Evolutionary conservation across 1,140 invertebrate species (phyloP).

Genomic region (Agrypnia vestita): DNA sequence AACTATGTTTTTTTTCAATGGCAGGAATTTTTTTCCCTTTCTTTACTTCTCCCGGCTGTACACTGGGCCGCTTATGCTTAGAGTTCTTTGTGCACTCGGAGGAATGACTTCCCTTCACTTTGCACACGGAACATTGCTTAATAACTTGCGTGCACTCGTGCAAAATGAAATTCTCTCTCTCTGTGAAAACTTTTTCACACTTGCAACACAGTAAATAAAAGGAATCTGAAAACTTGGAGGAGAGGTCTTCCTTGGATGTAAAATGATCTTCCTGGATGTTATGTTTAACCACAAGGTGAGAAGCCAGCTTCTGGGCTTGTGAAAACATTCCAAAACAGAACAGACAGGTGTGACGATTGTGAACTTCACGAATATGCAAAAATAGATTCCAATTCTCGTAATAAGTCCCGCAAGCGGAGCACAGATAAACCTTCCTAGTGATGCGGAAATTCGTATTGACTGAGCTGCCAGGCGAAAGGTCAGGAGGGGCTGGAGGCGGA

Average conservation of each 20-base stretch:
- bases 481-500: conserved; percentile 61
- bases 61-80: conserved; percentile 45
- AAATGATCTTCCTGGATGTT: conserved; percentile 80
- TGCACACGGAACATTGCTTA: conserved; percentile 61
- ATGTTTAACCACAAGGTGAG: conserved; percentile 84
- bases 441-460: conserved; percentile 75
- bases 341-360: conserved; percentile 84
- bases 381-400: conserved; percentile 90
- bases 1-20: conserved; percentile 8
- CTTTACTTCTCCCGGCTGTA: conserved; percentile 17
- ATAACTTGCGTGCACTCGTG: conserved; percentile 76
- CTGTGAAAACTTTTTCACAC: conserved; percentile 82
- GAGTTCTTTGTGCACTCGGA: conserved; percentile 52
- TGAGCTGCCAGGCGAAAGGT: conserved; percentile 57
- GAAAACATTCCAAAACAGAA: conserved; percentile 86
- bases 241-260: conserved; percentile 77
- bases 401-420: conserved; percentile 84
- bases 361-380: conserved; percentile 85
- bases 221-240: conserved; percentile 76
- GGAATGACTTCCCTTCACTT: conserved; percentile 61
- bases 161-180: conserved; percentile 81
- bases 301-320: conserved; percentile 82
- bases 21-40: conserved; percentile 29
- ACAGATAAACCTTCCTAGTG: conserved; percentile 84
- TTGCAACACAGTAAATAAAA: conserved; percentile 85